Evolutionary conservation across 2,888 invertebrate genomes (phyloP).

Genomic region (Drosophila suboccidentalis): DNA sequence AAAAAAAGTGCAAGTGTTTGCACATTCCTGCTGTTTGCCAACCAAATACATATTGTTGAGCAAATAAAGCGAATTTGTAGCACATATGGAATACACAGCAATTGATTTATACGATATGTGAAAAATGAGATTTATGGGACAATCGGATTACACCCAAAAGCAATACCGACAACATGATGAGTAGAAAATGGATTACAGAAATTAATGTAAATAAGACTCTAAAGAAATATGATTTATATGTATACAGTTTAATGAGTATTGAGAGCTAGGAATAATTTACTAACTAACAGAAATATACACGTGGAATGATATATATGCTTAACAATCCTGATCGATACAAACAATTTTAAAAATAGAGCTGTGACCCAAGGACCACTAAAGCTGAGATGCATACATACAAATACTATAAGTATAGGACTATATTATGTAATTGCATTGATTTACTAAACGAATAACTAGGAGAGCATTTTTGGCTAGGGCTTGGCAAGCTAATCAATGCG

Average conservation of each 20-base stretch:
- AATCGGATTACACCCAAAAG: slow-evolving; percentile 36
- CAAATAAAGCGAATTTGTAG: slow-evolving; percentile 60
- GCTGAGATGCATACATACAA: slow-evolving; percentile 54
- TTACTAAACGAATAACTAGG: slow-evolving; percentile 43
- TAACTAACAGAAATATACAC: slow-evolving; percentile 63
- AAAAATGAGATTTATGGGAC: slow-evolving; percentile 27
- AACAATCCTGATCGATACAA: slow-evolving; percentile 39
- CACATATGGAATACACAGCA: slow-evolving; percentile 56
- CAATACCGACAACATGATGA: not conserved
- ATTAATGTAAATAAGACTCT: not conserved
- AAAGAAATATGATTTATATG: slow-evolving; percentile 5
- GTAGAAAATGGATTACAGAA: not conserved
- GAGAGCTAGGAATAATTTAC: slow-evolving; percentile 44
- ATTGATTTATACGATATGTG: slow-evolving; percentile 51
- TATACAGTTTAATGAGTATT: slow-evolving; percentile 63
- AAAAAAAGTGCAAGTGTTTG: slow-evolving; percentile 33
- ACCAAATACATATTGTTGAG: slow-evolving; percentile 49
- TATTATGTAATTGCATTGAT: slow-evolving; percentile 53
- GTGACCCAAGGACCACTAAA: slow-evolving; percentile 57
- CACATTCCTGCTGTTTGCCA: slow-evolving; percentile 44
- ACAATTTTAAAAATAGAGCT: slow-evolving; percentile 52
- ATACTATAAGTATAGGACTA: slow-evolving; percentile 32
- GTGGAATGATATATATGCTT: slow-evolving; percentile 64
- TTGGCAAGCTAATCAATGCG: slow-evolving; percentile 85
- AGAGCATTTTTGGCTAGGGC: slow-evolving; percentile 46